phyloP scores from a whole-genome alignment of 2,888 invertebrate genomes.

The Mantis religiosa region DNA sequence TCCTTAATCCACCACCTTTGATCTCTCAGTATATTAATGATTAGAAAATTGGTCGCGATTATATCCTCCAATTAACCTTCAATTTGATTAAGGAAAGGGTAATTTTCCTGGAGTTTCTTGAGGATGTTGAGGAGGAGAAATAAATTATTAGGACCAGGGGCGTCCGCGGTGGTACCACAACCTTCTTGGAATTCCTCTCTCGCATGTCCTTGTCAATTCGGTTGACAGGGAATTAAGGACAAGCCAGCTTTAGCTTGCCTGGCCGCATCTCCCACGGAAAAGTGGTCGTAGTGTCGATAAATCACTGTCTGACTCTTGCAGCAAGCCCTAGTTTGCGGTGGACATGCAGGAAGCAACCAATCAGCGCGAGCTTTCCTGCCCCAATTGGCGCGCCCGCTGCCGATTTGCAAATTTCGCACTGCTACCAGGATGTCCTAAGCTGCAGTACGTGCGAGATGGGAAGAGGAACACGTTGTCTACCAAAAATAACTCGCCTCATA shows the following conservation, averaged over 20 bases:
- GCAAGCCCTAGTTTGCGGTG: background rate
- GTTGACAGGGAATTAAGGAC: background rate
- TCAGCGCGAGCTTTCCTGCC: slow-evolving; percentile 14
- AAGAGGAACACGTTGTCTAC: background rate
- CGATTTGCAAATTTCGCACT: background rate
- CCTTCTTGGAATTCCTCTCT: background rate
- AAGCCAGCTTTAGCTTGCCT: background rate
- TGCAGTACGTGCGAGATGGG: background rate
- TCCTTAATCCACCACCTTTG: too few species aligned
- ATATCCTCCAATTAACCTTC: too few species aligned
- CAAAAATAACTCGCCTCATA: too few species aligned
- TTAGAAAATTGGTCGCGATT: too few species aligned
- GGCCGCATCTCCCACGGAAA: background rate
- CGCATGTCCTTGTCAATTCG: background rate
- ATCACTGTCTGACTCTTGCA: slow-evolving; percentile 15
- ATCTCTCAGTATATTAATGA: too few species aligned
- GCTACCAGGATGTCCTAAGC: background rate
- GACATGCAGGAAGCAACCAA: slow-evolving; percentile 23
- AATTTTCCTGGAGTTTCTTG: background rate
- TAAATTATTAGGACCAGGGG: background rate
- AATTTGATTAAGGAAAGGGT: too few species aligned
- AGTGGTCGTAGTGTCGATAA: slow-evolving; percentile 17
- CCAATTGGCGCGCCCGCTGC: background rate
- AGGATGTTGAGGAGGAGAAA: background rate
- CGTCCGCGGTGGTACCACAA: background rate